phyloP scores from a whole-genome alignment of 1,140 invertebrate species.

The Pantala flavescens region DNA sequence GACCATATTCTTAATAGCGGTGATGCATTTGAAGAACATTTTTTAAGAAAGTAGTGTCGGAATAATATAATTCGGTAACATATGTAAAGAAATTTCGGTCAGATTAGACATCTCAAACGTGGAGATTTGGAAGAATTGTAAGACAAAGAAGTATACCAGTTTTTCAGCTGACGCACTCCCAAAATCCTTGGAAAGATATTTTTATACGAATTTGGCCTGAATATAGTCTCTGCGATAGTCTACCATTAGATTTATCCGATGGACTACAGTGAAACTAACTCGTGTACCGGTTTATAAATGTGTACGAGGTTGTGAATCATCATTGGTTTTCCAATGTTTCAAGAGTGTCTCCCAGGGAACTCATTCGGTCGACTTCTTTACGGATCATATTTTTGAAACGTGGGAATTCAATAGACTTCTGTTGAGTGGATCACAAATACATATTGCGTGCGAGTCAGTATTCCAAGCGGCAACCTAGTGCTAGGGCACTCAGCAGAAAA shows the following conservation, averaged over 20 bases:
- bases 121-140: background rate
- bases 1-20: slow-evolving; percentile 6
- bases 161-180: background rate
- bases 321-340: background rate
- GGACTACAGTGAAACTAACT: slow-evolving; percentile 9
- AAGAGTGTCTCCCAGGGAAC: background rate
- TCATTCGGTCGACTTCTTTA: slow-evolving; percentile 3
- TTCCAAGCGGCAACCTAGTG: background rate
- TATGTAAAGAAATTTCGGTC: background rate
- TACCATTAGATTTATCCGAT: slow-evolving; percentile 2
- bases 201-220: slow-evolving; percentile 8
- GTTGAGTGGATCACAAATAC: slow-evolving; percentile 1
- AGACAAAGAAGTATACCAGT: slow-evolving; percentile 1
- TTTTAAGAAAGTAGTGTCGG: slow-evolving; percentile 9
- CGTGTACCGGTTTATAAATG: slow-evolving; percentile 3
- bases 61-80: slow-evolving; percentile 2
- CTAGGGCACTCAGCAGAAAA: background rate
- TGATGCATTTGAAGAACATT: slow-evolving; percentile 10
- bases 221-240: slow-evolving; percentile 5
- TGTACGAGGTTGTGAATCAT: slow-evolving; percentile 9
- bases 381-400: slow-evolving; percentile 7
- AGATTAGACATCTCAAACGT: background rate
- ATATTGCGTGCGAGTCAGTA: background rate
- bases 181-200: slow-evolving; percentile 8
- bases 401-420: background rate